Base-by-base conservation (phyloP, 2,797 vertebrate genomes). In the Pelochelys cantorii region DNA sequence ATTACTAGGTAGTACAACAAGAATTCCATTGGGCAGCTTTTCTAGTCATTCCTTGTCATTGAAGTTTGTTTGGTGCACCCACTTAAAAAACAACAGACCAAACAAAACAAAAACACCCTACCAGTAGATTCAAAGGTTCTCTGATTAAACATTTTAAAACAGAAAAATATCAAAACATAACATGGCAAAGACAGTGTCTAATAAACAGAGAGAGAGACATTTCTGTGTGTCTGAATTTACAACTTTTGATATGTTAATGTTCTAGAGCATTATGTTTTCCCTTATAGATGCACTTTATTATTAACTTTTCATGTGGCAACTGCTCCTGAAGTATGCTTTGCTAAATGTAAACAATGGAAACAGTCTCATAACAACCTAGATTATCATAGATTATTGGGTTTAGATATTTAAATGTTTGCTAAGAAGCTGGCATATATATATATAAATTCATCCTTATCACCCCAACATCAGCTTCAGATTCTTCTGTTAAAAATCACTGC, bases 221-320 rank as follows among this genome's bases (percentile, higher is more conserved):
- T 89, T 92, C 89, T 75, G 75, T 93, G 57, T 86, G 84, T 95
- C 90, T 95, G 94, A 96, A 95, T 2, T 53, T 95, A 71, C 89
- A 88, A 89, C 87, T 97, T 85, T 81, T 93, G 95, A 93, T 17
- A 25, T 81, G 93, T n/a, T 95, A 90, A 96, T 96, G 86, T 95
- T 91, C 80, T 68, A 74, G 77, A 5, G 4, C 81, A 93, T 97
- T 96, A 97, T 97, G 96, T 92, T 96, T 93, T 96, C 97, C 96
- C 95, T 96, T 53, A 4, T 94, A 92, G 95, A 96, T 86, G 92
- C 88, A 85, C 85, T 95, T 96, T 90, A 93, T 94, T 97, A 98
- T 98, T 98, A 98, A 98, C 97, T 98, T 98, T 98, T 98, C 92
- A 98, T 98, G 97, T 93, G 95, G 95, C 97, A 98, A 97, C 97